Base-by-base conservation (phyloP, 1,140 invertebrate species). In the Melanaphis sacchari region DNA sequence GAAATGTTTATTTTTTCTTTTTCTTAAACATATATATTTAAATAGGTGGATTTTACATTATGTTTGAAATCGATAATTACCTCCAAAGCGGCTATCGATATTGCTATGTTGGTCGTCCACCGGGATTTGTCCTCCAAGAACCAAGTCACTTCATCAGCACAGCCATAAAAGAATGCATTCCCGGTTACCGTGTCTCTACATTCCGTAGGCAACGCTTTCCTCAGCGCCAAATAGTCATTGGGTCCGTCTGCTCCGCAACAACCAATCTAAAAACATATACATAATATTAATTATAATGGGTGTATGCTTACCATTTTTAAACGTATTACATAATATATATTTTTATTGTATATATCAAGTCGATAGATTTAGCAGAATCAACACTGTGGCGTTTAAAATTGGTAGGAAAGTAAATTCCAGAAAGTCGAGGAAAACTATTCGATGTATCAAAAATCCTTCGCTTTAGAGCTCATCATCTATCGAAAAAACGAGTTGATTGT, bases 181-280 rank as follows among this genome's bases (percentile, higher is more conserved):
- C 98, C 98, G 11, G 97, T 98, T 4, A 98, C 97, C 0, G 97
- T 97, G 95, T 98, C 97, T 18, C 98, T 96, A 94, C 98, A 98
- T 92, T 97, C 97, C 24, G 96, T 96, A 2, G 98, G 98, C 52
- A 98, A 94, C 0, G 98, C 97, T 94, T 98, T 97, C 94, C 96
- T 96, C 94, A 97, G 94, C 46, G 95, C 96, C 89, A 97, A 95
- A 95, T 97, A 98, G 95, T 98, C 98, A 95, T 96, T 96, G 0
- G 98, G 96, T 0, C 97, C 97, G 90, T 97, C 96, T 2, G 97
- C 97, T 22, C 98, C 98, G 94, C 98, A 98, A 94, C 98, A 98
- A 46, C 97, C 97, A 94, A 98, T 96, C 97, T 98, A 94, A 89
- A 94, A 94, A 94, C 94, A 87, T 40, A n/a, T 49, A 18, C 18